Evolutionary conservation across 2,797 vertebrate species (phyloP), one percentile per base, ranked within the genome.

Genomic region (Malurus leucopterus): DNA sequence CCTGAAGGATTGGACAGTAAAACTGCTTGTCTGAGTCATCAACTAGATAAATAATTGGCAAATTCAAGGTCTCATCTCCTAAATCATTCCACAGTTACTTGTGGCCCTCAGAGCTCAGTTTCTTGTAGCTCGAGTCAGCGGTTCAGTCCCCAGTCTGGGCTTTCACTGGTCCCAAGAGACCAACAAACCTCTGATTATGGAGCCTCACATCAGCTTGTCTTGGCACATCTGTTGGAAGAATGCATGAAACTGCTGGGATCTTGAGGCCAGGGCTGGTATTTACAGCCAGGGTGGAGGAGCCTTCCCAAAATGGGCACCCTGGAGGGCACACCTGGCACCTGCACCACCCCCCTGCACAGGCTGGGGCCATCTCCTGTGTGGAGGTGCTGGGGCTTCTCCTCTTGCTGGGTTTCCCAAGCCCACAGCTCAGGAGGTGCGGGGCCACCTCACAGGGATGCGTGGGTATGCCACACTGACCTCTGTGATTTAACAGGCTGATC

Each of bases 1-100:
- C 85, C 90, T 22, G 29, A 81, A 81, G 84, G 46, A 84, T 81
- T 90, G 73, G 85, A 83, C 73, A 91, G 71, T 92, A 91, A 95
- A 94, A 81, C 92, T 94, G 90, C 74, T 91, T 87, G 63, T 91
- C 73, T 95, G 92, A 95, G 89, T 94, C 95, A 94, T 91, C 93
- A 81, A 17, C 73, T 82, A 91, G 90, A 94, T 95, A 95, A 94
- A 95, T 94, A 94, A 95, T 77, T 94, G 91, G 87, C 82, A 89
- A 81, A 92, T 93, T 93, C 77, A 86, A 87, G 84, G 76, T 44
- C 49, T 75, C 73, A 67, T 90, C 78, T 85, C 92, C 68, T 94
- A 94, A 95, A 96, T 94, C 88, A 79, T 84, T 81, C 85, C 34
- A 5, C 73, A 51, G 82, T 95, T 54, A 43, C 82, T 87, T 10